Percentiles rank a stretch among this genome's conserved stretches.
Conservation (phyloP, 64 coral and sea anemone genomes). For the Hydrozoanthus tunicans region DNA sequence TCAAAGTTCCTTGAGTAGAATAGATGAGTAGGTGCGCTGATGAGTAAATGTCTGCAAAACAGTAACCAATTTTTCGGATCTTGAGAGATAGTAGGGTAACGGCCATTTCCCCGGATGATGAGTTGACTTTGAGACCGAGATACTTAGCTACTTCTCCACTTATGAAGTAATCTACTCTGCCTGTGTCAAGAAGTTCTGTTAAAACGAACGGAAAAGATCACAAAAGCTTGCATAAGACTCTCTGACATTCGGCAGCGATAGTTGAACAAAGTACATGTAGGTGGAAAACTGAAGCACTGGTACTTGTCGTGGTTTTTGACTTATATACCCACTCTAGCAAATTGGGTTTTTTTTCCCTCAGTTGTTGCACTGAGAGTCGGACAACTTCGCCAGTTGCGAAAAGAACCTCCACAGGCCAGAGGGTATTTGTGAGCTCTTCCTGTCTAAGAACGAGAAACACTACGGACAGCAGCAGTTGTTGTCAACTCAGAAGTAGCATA, state of each 20-base stretch:
- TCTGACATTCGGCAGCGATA: background rate
- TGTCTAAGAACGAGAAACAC: background rate
- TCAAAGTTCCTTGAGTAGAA: constrained; percentile 63
- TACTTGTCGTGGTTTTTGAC: background rate
- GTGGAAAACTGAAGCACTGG: constrained; percentile 7
- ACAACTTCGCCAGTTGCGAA: background rate
- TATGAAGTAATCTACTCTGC: background rate
- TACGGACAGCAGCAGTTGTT: background rate
- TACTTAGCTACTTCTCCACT: no score
- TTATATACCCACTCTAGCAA: background rate
- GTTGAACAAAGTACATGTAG: background rate
- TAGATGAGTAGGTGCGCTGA: constrained; percentile 33
- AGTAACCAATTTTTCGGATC: constrained; percentile 27
- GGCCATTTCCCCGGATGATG: background rate
- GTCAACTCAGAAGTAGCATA: no score
- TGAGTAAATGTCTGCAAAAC: constrained; percentile 23
- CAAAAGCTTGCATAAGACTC: background rate
- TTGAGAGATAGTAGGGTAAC: no score
- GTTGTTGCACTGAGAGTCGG: background rate
- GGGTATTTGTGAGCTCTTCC: background rate
- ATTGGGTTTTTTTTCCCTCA: background rate
- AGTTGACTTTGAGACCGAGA: background rate
- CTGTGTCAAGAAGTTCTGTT: background rate
- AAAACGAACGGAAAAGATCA: background rate
- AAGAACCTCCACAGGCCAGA: background rate